A percentile compares a stretch with the other conserved stretches of the same genome.
Conservation (phyloP, 2,113 vertebrate species). For the Rafetus swinhoei region DNA sequence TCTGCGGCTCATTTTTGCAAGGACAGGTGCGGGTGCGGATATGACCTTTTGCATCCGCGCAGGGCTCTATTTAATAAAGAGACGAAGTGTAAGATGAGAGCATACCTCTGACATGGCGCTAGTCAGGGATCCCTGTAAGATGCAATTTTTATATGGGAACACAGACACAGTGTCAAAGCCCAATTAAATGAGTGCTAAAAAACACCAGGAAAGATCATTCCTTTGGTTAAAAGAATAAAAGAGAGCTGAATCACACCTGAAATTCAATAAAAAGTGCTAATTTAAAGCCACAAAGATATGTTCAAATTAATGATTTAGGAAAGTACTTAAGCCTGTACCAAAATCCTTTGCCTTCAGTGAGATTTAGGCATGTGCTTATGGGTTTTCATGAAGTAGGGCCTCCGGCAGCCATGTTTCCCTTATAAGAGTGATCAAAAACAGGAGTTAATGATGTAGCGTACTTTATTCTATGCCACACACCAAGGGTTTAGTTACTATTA, state of each 20-base stretch:
- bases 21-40: too few relatives aligned
- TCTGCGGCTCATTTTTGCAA: too few relatives aligned
- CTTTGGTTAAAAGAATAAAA: neutral
- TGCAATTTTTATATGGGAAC: neutral
- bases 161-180: neutral
- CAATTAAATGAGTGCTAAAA: neutral
- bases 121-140: neutral
- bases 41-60: too few relatives aligned
- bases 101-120: neutral
- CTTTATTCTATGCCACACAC: neutral
- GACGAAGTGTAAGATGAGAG: neutral
- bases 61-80: neutral
- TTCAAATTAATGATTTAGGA: neutral
- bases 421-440: fast-evolving
- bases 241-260: neutral
- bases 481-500: neutral
- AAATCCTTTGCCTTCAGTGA: neutral
- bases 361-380: neutral
- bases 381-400: neutral
- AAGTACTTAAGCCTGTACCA: neutral
- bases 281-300: neutral
- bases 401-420: neutral
- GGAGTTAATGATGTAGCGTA: fast-evolving
- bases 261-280: neutral
- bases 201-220: neutral